Conservation (phyloP, 30 jellyfish, hydroid and myxozoan species). For the Pseudorhiza aurosa region DNA sequence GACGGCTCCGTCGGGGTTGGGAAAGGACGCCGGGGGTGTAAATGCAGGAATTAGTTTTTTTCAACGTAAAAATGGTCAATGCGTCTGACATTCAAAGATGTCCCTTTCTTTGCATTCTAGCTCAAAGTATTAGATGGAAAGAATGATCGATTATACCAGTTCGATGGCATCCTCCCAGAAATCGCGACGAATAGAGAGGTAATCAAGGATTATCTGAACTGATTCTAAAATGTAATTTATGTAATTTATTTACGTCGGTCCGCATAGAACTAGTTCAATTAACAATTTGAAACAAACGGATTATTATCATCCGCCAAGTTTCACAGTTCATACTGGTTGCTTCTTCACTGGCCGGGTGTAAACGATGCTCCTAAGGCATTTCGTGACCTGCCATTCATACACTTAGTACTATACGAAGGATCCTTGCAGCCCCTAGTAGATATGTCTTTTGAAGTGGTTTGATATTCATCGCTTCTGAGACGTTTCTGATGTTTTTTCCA, state of each 20-base stretch:
- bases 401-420: too few species aligned
- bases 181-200: conserved; percentile 82
- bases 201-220: too few species aligned
- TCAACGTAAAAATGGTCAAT: too few species aligned
- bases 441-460: not conserved
- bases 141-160: conserved; percentile 78
- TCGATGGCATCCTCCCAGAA: conserved; percentile 84
- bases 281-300: too few species aligned
- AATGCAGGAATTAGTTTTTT: too few species aligned
- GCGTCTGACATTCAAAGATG: too few species aligned
- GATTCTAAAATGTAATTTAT: too few species aligned
- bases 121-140: conserved; percentile 84
- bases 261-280: too few species aligned
- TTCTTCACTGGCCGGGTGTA: not conserved
- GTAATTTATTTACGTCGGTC: too few species aligned
- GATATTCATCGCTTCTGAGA: not conserved
- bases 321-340: conserved; percentile 12
- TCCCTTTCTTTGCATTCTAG: conserved; percentile 39
- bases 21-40: too few species aligned
- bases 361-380: not conserved
- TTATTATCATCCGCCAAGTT: not conserved
- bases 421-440: too few species aligned
- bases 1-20: too few species aligned
- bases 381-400: not conserved
- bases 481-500: not conserved